Percentiles rank a stretch among this genome's conserved stretches.
These are phyloP conservation scores for Lottia gigantea DNA, from an alignment of 2,888 invertebrate genomes.

Conservation along the genomic window DNA sequence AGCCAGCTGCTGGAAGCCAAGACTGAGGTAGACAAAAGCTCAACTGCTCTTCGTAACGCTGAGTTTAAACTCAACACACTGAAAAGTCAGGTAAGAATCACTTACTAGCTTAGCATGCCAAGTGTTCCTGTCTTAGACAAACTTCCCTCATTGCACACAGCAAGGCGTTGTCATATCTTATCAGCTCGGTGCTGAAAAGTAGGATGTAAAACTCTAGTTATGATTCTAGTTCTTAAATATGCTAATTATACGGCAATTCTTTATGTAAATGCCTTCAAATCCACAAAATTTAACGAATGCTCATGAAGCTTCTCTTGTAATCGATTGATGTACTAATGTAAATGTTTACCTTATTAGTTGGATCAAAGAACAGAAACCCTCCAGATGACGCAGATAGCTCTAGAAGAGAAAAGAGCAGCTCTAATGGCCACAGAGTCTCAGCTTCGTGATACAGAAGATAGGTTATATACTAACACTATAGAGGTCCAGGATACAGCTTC, in stretches of 20 bases:
- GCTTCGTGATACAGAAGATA: conserved; percentile 61
- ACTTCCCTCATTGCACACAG: no score
- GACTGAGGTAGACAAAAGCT: conserved; percentile 58
- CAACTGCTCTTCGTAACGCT: conserved; percentile 54
- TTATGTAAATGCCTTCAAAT: no score
- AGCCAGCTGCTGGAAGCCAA: conserved; percentile 54
- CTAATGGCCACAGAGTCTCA: conserved; percentile 54
- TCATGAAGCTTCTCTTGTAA: no score
- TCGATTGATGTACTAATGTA: no score
- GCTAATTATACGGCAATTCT: not conserved
- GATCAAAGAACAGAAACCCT: conserved; percentile 62
- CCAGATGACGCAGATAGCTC: conserved; percentile 54
- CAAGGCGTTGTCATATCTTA: no score
- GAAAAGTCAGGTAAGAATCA: conserved; percentile 55
- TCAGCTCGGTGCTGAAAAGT: no score
- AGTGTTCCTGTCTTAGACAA: no score
- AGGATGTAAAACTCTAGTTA: no score
- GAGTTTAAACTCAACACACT: conserved; percentile 60
- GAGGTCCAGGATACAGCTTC: conserved; percentile 59
- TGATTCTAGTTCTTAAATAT: not conserved
- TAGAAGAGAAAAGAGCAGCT: conserved; percentile 64
- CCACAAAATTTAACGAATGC: no score
- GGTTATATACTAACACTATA: conserved; percentile 56
- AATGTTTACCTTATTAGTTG: conserved; percentile 45
- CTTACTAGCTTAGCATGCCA: no score